Percentiles rank a stretch among this genome's conserved stretches.
phyloP scores from a whole-genome alignment of 2,113 vertebrate species.

The Psittacula cyanocephala region DNA sequence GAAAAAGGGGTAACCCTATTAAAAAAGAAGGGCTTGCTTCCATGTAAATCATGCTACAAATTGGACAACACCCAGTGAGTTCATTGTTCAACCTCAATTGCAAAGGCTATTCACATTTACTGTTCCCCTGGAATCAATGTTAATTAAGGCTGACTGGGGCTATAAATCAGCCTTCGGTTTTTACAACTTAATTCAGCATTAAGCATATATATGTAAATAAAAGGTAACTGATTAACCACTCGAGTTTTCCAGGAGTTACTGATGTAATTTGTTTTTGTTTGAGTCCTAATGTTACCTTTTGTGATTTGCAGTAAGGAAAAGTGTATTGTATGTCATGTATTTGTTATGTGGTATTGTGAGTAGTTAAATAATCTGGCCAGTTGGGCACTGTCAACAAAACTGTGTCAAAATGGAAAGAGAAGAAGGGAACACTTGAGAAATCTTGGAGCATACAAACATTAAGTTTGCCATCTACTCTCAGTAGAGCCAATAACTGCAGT shows the following conservation, averaged over 20 bases:
- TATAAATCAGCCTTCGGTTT: conserved; percentile 91
- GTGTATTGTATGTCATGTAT: neutral
- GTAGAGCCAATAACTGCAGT: neutral
- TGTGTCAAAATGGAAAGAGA: conserved; percentile 7
- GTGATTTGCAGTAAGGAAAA: conserved; percentile 52
- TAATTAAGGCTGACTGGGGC: conserved; percentile 88
- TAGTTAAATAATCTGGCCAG: neutral
- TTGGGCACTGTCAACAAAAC: conserved; percentile 10
- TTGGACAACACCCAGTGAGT: conserved; percentile 90
- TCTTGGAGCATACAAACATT: neutral
- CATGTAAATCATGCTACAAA: conserved; percentile 96
- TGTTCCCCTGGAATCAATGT: conserved; percentile 88
- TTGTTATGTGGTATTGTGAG: conserved; percentile 11
- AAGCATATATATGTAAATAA: conserved; percentile 84
- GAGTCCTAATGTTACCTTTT: conserved; percentile 63
- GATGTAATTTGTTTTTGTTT: conserved; percentile 72
- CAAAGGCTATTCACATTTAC: conserved; percentile 90
- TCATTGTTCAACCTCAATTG: conserved; percentile 89
- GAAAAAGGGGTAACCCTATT: conserved; percentile 82
- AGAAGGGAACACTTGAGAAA: neutral
- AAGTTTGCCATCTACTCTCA: neutral
- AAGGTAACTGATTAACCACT: conserved; percentile 83
- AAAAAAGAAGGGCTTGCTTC: conserved; percentile 83
- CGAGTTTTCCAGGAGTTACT: conserved; percentile 73
- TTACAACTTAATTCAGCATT: conserved; percentile 81